These are phyloP conservation scores for Probaryconus sp. DNA, from an alignment of 1,140 invertebrate species.

Conservation along the genomic window DNA sequence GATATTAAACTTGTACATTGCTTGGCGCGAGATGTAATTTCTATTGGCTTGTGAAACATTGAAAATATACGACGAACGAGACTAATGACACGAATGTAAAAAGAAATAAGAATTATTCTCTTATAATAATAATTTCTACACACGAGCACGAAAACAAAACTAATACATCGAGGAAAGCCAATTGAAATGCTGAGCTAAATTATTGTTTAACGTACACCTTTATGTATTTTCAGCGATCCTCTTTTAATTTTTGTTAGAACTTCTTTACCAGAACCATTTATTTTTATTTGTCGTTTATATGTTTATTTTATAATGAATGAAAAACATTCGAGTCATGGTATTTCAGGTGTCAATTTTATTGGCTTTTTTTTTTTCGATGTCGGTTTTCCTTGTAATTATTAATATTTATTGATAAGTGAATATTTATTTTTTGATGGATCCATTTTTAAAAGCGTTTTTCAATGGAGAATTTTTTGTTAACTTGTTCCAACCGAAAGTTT, in stretches of 20 bases:
- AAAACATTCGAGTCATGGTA: neutral
- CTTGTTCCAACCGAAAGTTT: neutral
- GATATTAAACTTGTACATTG: no score
- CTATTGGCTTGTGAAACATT: slow-evolving; percentile 35
- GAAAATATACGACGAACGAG: slow-evolving; percentile 13
- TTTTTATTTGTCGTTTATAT: no score
- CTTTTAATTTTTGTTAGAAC: no score
- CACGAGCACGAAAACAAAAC: no score
- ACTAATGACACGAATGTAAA: slow-evolving; percentile 11
- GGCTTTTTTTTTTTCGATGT: slow-evolving; percentile 10
- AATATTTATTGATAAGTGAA: neutral
- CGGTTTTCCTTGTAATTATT: slow-evolving; percentile 22
- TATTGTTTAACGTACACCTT: slow-evolving; percentile 23
- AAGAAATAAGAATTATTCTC: neutral
- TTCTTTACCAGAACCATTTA: no score
- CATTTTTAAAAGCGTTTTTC: no score
- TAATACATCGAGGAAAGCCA: neutral
- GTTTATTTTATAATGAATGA: slow-evolving; percentile 5
- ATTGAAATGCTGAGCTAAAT: slow-evolving; percentile 20
- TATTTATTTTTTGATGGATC: no score
- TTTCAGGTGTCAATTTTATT: slow-evolving; percentile 16
- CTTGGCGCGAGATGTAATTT: slow-evolving; percentile 24
- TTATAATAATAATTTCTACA: no score
- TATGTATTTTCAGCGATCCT: slow-evolving; percentile 16
- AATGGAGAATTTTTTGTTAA: no score